Evolutionary conservation across 1,140 invertebrate genomes (phyloP).

Genomic region (Gonatopus flavifemur): DNA sequence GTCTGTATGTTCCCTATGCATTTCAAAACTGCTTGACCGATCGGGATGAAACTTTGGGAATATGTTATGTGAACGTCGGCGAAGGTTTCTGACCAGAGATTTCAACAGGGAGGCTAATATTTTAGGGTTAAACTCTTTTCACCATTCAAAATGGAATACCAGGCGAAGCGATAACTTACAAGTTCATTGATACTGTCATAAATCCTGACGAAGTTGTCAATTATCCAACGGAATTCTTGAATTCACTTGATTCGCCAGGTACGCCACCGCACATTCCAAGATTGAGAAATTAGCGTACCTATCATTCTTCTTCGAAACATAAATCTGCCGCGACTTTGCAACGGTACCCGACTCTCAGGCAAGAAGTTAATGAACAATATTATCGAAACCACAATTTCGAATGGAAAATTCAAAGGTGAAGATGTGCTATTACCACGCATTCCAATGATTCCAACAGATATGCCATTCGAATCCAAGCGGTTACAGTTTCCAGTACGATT

Average conservation of each 20-base stretch:
- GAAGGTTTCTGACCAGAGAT: no score
- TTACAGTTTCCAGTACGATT: slow-evolving; percentile 53
- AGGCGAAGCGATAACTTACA: slow-evolving; percentile 37
- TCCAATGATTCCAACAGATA: slow-evolving; percentile 48
- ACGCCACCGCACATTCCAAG: slow-evolving; percentile 45
- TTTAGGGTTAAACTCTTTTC: no score
- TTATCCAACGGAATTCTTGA: slow-evolving; percentile 53
- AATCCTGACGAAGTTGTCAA: slow-evolving; percentile 43
- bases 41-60: no score
- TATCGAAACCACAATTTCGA: slow-evolving; percentile 54
- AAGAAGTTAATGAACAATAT: slow-evolving; percentile 46
- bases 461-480: slow-evolving; percentile 51
- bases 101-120: no score
- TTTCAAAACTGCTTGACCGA: no score
- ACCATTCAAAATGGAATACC: no score
- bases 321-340: slow-evolving; percentile 52
- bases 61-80: no score
- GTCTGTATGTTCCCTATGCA: no score
- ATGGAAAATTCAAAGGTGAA: slow-evolving; percentile 51
- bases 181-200: slow-evolving; percentile 45
- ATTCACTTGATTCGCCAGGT: slow-evolving; percentile 45
- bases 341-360: slow-evolving; percentile 50
- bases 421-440: slow-evolving; percentile 52
- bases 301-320: slow-evolving; percentile 54
- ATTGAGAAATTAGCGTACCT: slow-evolving; percentile 49